Evolutionary conservation across 2,888 invertebrate species (phyloP), one percentile per base, ranked within the genome.

Genomic region (Nomada ruficornis): DNA sequence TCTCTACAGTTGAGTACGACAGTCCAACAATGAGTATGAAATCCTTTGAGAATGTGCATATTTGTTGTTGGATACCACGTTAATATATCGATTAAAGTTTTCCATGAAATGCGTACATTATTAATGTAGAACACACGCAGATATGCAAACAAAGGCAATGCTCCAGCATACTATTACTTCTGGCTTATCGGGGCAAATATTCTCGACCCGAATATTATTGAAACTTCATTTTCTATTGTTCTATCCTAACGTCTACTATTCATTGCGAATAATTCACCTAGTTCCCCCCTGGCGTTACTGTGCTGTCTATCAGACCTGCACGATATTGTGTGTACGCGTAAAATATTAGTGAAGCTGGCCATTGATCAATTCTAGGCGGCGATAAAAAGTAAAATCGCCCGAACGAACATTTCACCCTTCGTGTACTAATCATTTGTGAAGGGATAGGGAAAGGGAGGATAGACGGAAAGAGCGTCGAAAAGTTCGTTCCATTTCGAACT

Each of bases 181-280:
- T 57, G 7, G 23, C 23, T 15, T 11, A 23, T 13, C 57, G 26
- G 5, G 15, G 15, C 15, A 26, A 23, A 23, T 42, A 55, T 42
- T 55, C 11, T 5, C 18, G 13, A 20, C 15, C 42, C 52, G 29
- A 15, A 54, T 68, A 52, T 18, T 18, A n/a, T 57, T 67, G n/a
- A 23, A 23, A 11, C 44, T 29, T 26, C 5, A 42, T 65, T 57
- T 54, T 23, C 15, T 10, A 23, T 13, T 18, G 36, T 36, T 0
- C 36, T 36, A 36, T 36, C 36, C 20, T 29, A n/a, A 57, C 15
- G 20, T 26, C 42, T 44, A 54, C 63, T 77, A 50, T 68, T 26
- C 77, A 26, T n/a, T 20, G 29, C 60, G 60, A 72, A 77, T 81
- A 69, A 81, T 77, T 83, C 68, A 73, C 26, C 29, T 47, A 20